Evolutionary conservation across 30 jellyfish, hydroid and myxozoan species (phyloP), one percentile per base, ranked within the genome.

Genomic region (Cassiopea xamachana): DNA sequence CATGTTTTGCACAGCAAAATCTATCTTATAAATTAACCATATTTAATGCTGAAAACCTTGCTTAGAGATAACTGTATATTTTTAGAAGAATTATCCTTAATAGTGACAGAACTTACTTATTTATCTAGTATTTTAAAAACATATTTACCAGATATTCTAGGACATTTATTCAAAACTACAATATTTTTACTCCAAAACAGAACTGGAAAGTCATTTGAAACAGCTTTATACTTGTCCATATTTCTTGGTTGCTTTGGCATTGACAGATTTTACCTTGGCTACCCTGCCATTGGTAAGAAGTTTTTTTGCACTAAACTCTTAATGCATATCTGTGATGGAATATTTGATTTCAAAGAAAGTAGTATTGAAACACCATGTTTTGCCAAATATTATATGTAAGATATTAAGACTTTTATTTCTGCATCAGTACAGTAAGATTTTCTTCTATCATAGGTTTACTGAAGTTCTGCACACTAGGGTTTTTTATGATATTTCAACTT

Each of bases 171-270:
- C 6, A 2, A 16, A 5, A 5, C 0, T 6, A 19, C 39, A 9
- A 71, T 19, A 13, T 75, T 43, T 46, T 9, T 2, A 13, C 55
- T n/a, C 27, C 14, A 59, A 62, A 19, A 5, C 80, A 91, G 97
- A 74, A 76, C 89, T 58, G 98, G 98, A 47, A 97, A 97, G 60
- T 89, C 98, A 58, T 97, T 85, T 82, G 90, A 89, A 69, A 86
- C 92, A 0, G 97, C 98, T 60, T 80, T 97, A 49, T 84, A 89
- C 48, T 79, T 97, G 90, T 97, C 99, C 17, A 87, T 97, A 18
- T 97, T 97, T 50, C 98, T 97, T 93, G 99, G 99, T 9, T 92
- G 94, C 48, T 90, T 97, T 87, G 99, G 99, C 6, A 79, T 97
- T 69, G 99, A 97, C 71, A 82, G 99, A 46, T 92, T 97, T 74